These are phyloP conservation scores for Phaedon cochleariae DNA, from an alignment of 2,888 invertebrate genomes.

Conservation along the genomic window DNA sequence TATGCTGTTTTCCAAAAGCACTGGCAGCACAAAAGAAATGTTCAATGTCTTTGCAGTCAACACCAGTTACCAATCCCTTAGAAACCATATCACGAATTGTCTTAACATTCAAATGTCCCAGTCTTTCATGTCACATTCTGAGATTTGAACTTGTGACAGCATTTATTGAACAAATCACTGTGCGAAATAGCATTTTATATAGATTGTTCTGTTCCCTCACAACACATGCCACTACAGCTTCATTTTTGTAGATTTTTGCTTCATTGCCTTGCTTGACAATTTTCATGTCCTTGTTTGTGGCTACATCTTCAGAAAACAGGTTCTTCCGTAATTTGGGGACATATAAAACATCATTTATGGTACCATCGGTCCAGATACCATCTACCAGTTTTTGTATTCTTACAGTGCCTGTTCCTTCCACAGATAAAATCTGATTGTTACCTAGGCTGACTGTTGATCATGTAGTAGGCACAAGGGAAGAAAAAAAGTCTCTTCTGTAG, in stretches of 20 bases:
- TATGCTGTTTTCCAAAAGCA: conserved; percentile 2
- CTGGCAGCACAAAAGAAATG: background rate
- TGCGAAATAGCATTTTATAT: conserved; percentile 4
- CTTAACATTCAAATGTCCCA: conserved; percentile 6
- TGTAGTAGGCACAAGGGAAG: background rate
- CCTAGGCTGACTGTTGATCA: no score
- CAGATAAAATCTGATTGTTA: no score
- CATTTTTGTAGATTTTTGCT: background rate
- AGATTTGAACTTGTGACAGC: background rate
- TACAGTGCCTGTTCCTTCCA: background rate
- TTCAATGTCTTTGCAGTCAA: background rate
- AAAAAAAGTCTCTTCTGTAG: background rate
- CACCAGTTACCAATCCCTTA: background rate
- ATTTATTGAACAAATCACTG: background rate
- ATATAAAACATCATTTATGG: background rate
- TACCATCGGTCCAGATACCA: background rate
- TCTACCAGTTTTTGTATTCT: background rate
- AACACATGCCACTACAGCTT: conserved; percentile 6
- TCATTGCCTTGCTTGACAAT: conserved; percentile 5
- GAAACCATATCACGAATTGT: background rate
- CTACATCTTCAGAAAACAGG: background rate
- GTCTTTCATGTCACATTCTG: background rate
- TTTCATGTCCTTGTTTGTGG: background rate
- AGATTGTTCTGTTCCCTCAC: background rate
- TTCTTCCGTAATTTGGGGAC: background rate